A percentile compares a stretch with the other conserved stretches of the same genome.
Conservation (phyloP, 2,113 vertebrate genomes). For the Regulus satrapa region DNA sequence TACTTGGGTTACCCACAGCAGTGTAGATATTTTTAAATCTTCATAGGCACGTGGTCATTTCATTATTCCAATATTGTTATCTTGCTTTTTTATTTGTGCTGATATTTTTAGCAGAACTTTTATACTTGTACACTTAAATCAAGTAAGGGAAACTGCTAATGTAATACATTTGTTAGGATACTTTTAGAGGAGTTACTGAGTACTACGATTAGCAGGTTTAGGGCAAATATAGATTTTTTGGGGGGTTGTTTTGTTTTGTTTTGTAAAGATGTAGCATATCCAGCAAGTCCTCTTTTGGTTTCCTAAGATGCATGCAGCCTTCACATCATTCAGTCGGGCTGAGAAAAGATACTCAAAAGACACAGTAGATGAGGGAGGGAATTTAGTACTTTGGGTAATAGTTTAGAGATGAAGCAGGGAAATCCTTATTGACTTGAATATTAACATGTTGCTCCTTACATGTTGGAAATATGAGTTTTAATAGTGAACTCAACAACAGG, state of each 20-base stretch:
- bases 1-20: background rate
- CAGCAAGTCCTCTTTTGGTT: background rate
- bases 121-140: background rate
- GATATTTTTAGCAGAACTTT: background rate
- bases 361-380: background rate
- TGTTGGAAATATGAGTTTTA: background rate
- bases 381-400: background rate
- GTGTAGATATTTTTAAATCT: background rate
- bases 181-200: background rate
- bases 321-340: background rate
- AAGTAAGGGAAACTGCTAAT: background rate
- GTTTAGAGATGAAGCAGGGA: background rate
- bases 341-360: background rate
- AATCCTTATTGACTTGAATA: background rate
- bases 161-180: accelerated
- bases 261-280: background rate
- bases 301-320: too few relatives aligned
- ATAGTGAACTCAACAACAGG: background rate
- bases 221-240: background rate
- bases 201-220: background rate
- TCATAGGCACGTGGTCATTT: accelerated
- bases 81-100: background rate
- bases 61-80: background rate
- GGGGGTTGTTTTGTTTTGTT: background rate
- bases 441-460: background rate